A percentile compares a stretch with the other conserved stretches of the same genome.
Conservation (phyloP, 2,888 invertebrate species). For the Nezara viridula region DNA sequence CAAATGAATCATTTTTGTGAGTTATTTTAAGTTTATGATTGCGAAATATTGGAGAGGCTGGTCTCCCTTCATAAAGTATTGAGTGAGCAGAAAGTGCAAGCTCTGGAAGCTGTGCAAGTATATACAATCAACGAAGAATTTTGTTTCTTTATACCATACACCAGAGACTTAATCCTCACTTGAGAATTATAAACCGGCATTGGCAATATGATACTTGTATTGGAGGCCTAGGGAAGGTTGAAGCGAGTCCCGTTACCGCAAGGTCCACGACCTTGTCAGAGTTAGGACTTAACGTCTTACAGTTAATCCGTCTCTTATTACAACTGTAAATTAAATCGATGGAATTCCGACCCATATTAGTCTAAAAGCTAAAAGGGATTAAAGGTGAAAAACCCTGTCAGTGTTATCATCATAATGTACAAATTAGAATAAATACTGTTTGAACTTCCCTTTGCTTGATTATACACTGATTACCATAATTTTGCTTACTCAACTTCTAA, state of each 20-base stretch:
- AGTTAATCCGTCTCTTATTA: slow-evolving; percentile 21
- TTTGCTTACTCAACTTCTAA: no score
- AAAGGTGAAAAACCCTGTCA: neutral
- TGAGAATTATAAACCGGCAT: neutral
- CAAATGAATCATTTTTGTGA: no score
- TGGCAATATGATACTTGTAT: neutral
- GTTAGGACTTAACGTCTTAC: neutral
- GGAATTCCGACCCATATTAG: neutral
- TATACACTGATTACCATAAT: no score
- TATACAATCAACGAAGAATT: no score
- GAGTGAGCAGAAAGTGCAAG: no score
- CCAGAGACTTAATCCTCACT: neutral
- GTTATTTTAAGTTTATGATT: no score
- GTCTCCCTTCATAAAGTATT: no score
- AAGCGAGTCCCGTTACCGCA: slow-evolving; percentile 3
- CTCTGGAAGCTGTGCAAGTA: no score
- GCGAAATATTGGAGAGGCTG: no score
- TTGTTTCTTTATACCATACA: no score
- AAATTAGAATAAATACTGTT: no score
- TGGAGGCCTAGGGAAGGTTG: neutral
- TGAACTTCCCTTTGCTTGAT: no score
- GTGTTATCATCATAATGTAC: neutral
- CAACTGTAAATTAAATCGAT: neutral
- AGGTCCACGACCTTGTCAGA: slow-evolving; percentile 29
- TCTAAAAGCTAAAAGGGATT: neutral